Evolutionary conservation across 2,888 invertebrate genomes (phyloP), one percentile per base, ranked within the genome.

Genomic region (Aleiodes alternator): DNA sequence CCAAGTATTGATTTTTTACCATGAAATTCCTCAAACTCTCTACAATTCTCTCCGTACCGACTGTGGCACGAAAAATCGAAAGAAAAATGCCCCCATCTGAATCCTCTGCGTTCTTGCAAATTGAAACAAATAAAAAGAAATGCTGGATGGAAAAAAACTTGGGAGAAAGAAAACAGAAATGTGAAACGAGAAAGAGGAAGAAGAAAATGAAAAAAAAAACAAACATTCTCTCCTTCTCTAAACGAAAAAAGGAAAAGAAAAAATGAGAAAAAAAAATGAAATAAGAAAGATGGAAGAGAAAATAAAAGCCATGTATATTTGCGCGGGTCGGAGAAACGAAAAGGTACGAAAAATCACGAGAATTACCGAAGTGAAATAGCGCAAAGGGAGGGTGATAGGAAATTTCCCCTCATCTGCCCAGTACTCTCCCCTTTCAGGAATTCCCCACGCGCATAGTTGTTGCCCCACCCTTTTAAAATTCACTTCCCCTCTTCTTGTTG

Each of bases 1-100:
- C 12, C 64, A 16, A 48, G 64, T 64, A 64, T 64, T 64, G 68
- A 73, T 73, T 64, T 73, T 43, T 73, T 73, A 50, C 68, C 43
- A 23, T 23, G 23, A 56, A 73, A 73, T 73, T 73, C 73, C 68
- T 73, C 50, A 73, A 50, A 57, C 29, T 43, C 29, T 43, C 43
- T 48, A 48, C 64, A 16, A 64, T 64, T 16, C 43, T 12, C 61
- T 11, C 11, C 64, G 23, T 64, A 64, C 64, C 23, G 23, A 43
- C 64, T 16, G 64, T 23, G 48, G 48, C 70, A 53, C 56, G 23
- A 23, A 59, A 68, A 68, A 23, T 34, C 50, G 68, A 69, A 6
- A 55, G 55, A 66, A 55, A 66, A 53, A 64, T 14, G 34, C 56
- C 73, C 56, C 56, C 23, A 1, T 23, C 23, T 23, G 23, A 73